Evolutionary conservation across 2,888 invertebrate genomes (phyloP).

Genomic region (Cyaniris semiargus): DNA sequence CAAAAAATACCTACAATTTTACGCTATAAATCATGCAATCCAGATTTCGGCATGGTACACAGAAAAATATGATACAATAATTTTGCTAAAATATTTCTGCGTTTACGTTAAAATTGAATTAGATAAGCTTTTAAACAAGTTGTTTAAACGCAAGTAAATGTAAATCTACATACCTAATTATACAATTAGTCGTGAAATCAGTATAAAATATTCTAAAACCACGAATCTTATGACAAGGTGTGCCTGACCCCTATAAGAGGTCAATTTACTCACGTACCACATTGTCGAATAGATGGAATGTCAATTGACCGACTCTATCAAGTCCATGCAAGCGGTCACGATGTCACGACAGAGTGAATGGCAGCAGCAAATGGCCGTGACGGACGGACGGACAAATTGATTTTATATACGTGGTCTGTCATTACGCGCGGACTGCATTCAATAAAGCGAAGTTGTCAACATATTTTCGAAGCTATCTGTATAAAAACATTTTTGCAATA

Average conservation of each 20-base stretch:
- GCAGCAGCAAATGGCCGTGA: not conserved
- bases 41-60: too few relatives aligned
- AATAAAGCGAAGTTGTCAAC: not conserved
- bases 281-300: not conserved
- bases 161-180: too few relatives aligned
- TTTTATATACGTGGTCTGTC: slow-evolving; percentile 5
- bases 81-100: too few relatives aligned
- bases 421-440: not conserved
- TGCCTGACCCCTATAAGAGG: not conserved
- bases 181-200: too few relatives aligned
- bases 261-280: not conserved
- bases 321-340: not conserved
- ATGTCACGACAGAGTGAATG: not conserved
- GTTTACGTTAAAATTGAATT: too few relatives aligned
- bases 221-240: not conserved
- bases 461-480: not conserved
- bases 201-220: too few relatives aligned
- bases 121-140: too few relatives aligned
- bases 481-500: not conserved
- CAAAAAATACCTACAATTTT: too few relatives aligned
- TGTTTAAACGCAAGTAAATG: too few relatives aligned
- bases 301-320: not conserved
- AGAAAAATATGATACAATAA: too few relatives aligned
- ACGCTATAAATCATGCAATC: too few relatives aligned
- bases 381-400: slow-evolving; percentile 15